These are phyloP conservation scores for Scomber scombrus DNA, from an alignment of 2,113 vertebrate genomes.

Conservation along the genomic window DNA sequence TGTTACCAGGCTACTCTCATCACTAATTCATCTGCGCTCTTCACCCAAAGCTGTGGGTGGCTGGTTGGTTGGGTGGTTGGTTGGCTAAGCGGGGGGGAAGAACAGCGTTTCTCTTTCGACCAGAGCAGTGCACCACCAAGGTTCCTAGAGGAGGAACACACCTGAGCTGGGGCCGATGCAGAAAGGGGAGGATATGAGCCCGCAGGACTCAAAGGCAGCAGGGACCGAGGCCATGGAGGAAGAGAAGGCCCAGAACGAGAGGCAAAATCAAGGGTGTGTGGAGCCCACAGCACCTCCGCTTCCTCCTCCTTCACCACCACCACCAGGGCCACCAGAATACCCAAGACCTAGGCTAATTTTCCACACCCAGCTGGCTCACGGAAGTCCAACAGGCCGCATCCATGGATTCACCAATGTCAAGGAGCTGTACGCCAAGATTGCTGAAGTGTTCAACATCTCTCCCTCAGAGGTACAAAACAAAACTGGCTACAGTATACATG, in stretches of 20 bases:
- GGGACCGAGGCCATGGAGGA: constrained; percentile 74
- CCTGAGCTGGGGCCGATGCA: constrained; percentile 74
- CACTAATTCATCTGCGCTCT: constrained; percentile 86
- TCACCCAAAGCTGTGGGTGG: constrained; percentile 56
- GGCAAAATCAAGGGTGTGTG: constrained; percentile 36
- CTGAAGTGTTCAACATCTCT: constrained; percentile 95
- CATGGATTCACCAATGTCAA: constrained; percentile 98
- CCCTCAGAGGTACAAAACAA: constrained; percentile 91
- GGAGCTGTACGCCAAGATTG: constrained; percentile 97
- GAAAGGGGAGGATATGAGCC: constrained; percentile 83
- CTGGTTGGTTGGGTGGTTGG: constrained; percentile 40
- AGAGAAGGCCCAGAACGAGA: constrained; percentile 64
- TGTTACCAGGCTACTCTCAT: constrained; percentile 86
- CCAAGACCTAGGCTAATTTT: constrained; percentile 91
- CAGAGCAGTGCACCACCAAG: constrained; percentile 77
- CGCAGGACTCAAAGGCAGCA: constrained; percentile 81
- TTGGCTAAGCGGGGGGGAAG: constrained; percentile 25
- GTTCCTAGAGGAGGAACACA: constrained; percentile 69
- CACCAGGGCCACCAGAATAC: constrained; percentile 71
- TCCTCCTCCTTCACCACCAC: constrained; percentile 70
- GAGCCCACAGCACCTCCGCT: constrained; percentile 82
- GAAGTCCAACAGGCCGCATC: constrained; percentile 93
- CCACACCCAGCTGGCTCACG: constrained; percentile 96
- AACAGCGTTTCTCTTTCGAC: constrained; percentile 45
- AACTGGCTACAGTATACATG: not conserved